Conservation (phyloP, 2,888 invertebrate genomes). For the Melanotus villosus region DNA sequence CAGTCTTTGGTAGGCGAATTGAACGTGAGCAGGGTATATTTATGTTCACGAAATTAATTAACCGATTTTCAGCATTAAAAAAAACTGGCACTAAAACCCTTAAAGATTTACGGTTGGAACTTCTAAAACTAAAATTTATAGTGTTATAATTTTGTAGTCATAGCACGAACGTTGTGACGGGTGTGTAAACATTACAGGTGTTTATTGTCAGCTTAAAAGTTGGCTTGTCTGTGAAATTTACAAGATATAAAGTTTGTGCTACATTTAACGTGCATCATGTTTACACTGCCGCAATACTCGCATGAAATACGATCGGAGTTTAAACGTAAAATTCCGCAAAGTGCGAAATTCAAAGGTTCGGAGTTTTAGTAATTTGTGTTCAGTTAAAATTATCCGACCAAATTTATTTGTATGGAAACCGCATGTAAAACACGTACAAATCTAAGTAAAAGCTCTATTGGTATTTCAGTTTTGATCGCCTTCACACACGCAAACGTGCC, state of each 20-base stretch:
- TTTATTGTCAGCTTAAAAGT: conserved; percentile 36
- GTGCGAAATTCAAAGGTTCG: no score
- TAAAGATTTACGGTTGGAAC: neutral
- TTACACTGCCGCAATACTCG: neutral
- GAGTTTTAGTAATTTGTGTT: no score
- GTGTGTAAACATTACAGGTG: conserved; percentile 40
- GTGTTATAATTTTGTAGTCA: conserved; percentile 11
- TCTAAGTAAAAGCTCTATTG: conserved; percentile 22
- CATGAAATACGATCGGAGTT: no score
- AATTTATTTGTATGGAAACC: neutral
- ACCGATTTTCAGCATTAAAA: neutral
- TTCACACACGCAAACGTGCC: conserved; percentile 1
- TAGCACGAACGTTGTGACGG: conserved; percentile 18
- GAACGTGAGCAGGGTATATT: neutral
- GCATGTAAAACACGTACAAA: conserved; percentile 19
- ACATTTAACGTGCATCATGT: neutral
- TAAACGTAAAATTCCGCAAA: no score
- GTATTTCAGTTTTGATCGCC: conserved; percentile 5
- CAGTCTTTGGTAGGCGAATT: neutral
- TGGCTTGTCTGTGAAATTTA: conserved; percentile 30
- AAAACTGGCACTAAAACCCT: neutral
- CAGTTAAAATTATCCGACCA: no score
- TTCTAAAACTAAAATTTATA: conserved; percentile 2
- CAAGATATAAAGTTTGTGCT: conserved; percentile 9
- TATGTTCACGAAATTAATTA: no score